phyloP scores from a whole-genome alignment of 2,113 vertebrate species.

The Helogale parvula region DNA sequence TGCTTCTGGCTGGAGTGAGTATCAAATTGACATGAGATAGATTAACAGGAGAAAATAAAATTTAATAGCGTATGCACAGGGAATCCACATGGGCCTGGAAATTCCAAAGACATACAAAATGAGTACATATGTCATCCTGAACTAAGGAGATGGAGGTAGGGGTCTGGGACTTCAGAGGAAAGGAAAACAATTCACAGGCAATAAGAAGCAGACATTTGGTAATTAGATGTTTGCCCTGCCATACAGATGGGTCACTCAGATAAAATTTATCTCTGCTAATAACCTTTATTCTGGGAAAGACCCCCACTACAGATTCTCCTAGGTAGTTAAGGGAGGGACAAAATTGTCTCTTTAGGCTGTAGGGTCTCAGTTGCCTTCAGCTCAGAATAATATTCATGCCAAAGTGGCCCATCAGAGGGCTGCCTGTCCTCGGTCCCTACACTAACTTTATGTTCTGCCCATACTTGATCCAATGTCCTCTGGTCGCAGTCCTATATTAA shows the following conservation, averaged over 20 bases:
- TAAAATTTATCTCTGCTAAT: not conserved
- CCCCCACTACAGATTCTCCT: not conserved
- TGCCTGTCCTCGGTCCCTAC: not conserved
- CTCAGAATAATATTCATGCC: not conserved
- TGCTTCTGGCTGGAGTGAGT: not conserved
- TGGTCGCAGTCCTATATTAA: not conserved
- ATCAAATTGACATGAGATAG: not conserved
- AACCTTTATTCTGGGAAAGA: not conserved
- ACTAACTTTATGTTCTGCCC: not conserved
- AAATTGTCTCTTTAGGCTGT: not conserved
- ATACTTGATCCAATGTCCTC: not conserved
- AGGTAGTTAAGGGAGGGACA: not conserved
- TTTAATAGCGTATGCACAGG: not conserved
- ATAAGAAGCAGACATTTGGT: not conserved
- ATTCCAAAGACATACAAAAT: not conserved
- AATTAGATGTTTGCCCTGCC: not conserved
- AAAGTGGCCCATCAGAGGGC: not conserved
- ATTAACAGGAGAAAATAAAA: not conserved
- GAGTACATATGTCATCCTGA: not conserved
- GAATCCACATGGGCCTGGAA: not conserved
- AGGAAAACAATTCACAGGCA: not conserved
- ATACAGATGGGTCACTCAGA: not conserved
- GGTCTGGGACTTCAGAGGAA: not conserved
- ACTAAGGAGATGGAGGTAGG: not conserved
- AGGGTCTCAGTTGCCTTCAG: not conserved